Percentiles rank a stretch among this genome's conserved stretches.
Evolutionary conservation across 1,140 invertebrate species (phyloP).

Genomic region (Megalopta genalis): DNA sequence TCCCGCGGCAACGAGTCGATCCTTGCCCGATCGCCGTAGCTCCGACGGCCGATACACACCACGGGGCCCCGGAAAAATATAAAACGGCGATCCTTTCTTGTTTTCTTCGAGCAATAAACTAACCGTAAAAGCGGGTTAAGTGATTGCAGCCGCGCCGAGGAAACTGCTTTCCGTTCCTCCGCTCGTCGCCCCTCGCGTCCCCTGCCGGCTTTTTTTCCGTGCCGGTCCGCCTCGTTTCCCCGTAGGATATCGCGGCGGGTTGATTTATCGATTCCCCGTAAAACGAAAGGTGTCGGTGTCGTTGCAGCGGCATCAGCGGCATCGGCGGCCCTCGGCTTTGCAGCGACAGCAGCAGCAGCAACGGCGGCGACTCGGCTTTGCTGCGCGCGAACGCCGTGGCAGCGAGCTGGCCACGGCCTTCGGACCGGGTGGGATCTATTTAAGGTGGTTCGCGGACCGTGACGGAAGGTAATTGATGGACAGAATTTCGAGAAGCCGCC

Average conservation of each 20-base stretch:
- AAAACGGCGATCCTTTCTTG: conserved; percentile 31
- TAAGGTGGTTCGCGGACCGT: conserved; percentile 21
- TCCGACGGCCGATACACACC: not conserved
- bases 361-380: too few species aligned
- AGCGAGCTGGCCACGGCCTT: not conserved
- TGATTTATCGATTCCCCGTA: conserved; percentile 49
- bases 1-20: conserved; percentile 2
- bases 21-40: conserved; percentile 1
- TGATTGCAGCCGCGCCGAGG: conserved; percentile 59
- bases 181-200: not conserved
- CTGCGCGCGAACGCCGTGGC: too few species aligned
- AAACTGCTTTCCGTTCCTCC: conserved; percentile 15
- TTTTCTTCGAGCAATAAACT: conserved; percentile 63
- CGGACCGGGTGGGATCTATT: conserved; percentile 6
- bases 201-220: not conserved
- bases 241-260: conserved; percentile 34
- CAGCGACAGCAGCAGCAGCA: too few species aligned
- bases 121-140: conserved; percentile 68
- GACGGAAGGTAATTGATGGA: conserved; percentile 11
- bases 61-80: conserved; percentile 14
- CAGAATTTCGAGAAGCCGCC: conserved; percentile 20
- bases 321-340: too few species aligned
- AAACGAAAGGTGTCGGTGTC: conserved; percentile 41
- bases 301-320: not conserved
- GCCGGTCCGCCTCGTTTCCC: not conserved